Conservation (phyloP, 2,888 invertebrate genomes). For the Frankliniella fusca region DNA sequence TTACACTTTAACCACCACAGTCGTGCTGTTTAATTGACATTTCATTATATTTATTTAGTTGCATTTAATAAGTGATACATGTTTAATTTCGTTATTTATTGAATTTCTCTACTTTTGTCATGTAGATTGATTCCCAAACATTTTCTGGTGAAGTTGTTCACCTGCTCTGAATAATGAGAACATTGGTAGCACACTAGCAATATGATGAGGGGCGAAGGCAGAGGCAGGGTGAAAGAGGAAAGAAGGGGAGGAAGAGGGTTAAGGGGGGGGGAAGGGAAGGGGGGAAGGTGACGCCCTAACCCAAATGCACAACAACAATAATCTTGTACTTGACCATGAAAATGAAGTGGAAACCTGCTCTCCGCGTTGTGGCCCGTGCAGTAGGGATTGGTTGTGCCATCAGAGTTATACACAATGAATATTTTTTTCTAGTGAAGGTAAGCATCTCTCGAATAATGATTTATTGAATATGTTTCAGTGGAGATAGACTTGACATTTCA, state of each 20-base stretch:
- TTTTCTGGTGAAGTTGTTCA: no score
- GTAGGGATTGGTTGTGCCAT: neutral
- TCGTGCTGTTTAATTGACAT: no score
- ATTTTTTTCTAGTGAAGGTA: neutral
- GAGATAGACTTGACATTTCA: neutral
- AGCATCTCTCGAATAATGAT: neutral
- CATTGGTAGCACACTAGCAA: no score
- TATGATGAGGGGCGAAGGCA: no score
- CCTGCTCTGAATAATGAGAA: no score
- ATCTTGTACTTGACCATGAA: conserved; percentile 20
- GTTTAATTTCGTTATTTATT: no score
- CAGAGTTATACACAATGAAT: neutral
- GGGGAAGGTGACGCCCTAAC: neutral
- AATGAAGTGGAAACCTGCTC: neutral
- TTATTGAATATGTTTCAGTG: neutral
- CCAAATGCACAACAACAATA: neutral
- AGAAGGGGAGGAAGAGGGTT: no score
- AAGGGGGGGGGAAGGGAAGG: neutral
- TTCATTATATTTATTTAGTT: no score
- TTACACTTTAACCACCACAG: neutral
- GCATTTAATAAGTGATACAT: no score
- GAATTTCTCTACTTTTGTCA: no score
- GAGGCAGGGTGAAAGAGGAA: no score
- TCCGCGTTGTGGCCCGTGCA: neutral
- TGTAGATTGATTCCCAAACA: no score